Conservation (phyloP, 2,797 vertebrate species). For the Schizothorax lantsangensis region DNA sequence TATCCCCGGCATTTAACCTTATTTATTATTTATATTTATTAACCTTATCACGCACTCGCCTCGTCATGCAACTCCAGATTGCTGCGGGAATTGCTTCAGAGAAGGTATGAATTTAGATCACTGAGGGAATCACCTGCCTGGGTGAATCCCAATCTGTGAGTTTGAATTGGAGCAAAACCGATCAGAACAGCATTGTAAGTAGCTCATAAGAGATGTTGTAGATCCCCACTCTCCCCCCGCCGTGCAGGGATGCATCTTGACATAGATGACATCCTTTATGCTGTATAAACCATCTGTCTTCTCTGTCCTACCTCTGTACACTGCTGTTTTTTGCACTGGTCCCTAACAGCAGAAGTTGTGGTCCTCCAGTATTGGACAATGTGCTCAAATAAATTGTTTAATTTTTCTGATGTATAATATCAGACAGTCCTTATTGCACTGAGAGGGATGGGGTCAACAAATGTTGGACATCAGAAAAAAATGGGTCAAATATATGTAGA, state of each 20-base stretch:
- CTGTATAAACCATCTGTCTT: constrained; percentile 12
- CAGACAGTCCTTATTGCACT: neutral
- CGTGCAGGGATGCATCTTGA: neutral
- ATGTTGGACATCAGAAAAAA: neutral
- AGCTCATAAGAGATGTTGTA: constrained; percentile 14
- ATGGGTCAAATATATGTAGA: neutral
- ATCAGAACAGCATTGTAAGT: neutral
- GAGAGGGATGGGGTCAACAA: neutral
- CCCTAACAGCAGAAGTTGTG: neutral
- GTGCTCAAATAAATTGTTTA: neutral
- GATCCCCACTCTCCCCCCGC: neutral
- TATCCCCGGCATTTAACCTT: constrained; percentile 12
- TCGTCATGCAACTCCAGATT: constrained; percentile 29
- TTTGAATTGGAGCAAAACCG: neutral
- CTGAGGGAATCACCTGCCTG: constrained; percentile 16
- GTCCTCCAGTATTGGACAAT: neutral
- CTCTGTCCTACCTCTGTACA: constrained; percentile 2
- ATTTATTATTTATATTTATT: neutral
- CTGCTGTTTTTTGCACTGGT: neutral
- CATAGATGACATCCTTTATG: constrained; percentile 2
- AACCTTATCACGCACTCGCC: neutral
- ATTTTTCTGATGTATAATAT: neutral
- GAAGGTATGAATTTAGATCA: constrained; percentile 20
- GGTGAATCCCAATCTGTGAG: constrained; percentile 16
- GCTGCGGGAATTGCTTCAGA: constrained; percentile 15